phyloP scores from a whole-genome alignment of 2,113 vertebrate genomes.

The Pholis gunnellus region DNA sequence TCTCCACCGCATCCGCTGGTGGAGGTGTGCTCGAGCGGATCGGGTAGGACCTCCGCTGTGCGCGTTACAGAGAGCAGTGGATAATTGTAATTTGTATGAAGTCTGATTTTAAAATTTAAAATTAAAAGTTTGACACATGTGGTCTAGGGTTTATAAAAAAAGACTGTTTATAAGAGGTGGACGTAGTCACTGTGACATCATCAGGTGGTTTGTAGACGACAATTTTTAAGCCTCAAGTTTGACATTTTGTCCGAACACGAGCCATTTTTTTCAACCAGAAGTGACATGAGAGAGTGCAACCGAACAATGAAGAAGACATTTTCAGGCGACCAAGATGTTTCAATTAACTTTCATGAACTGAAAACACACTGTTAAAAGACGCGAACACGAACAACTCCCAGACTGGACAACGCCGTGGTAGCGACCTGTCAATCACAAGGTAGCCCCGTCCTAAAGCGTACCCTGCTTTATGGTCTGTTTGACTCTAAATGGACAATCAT shows the following conservation, averaged over 20 bases:
- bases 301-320: background rate
- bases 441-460: background rate
- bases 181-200: background rate
- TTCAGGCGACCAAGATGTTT: background rate
- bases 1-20: too few species aligned
- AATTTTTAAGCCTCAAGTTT: background rate
- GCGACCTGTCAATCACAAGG: background rate
- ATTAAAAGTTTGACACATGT: too few species aligned
- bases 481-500: background rate
- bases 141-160: too few species aligned
- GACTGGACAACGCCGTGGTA: background rate
- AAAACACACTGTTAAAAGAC: background rate
- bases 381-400: background rate
- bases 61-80: too few species aligned
- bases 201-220: background rate
- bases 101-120: too few species aligned
- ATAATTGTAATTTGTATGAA: too few species aligned
- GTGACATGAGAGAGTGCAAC: background rate
- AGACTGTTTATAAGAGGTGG: background rate
- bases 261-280: too few species aligned
- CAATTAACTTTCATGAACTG: too few species aligned
- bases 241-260: background rate
- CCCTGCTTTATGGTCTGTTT: background rate
- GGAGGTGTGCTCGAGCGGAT: too few species aligned
- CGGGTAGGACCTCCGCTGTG: too few species aligned